These are phyloP conservation scores for Drosophila melanogaster DNA, from an alignment of 1,140 invertebrate species.

Conservation along the genomic window Release_6_plus_ISO1_MT NT_037436.4:13934501-13935000, in stretches of 20 bases:
- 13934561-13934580: conserved; percentile 57
- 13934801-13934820: too few relatives aligned
- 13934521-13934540: conserved; percentile 48
- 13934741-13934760: too few relatives aligned
- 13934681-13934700: not conserved
- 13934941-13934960: conserved; percentile 30
- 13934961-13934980: conserved; percentile 24
- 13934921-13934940: conserved; percentile 31
- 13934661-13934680: conserved; percentile 2
- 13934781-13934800: not conserved
- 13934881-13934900: conserved; percentile 14
- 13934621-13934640: conserved; percentile 43
- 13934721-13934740: too few relatives aligned
- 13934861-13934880: not conserved
- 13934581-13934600: conserved; percentile 62
- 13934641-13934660: conserved; percentile 33
- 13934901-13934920: conserved; percentile 13
- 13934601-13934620: conserved; percentile 44
- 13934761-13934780: too few relatives aligned
- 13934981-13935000: conserved; percentile 25
- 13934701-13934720: too few relatives aligned
- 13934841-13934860: not conserved
- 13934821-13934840: too few relatives aligned
- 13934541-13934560: conserved; percentile 65
- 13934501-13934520: conserved; percentile 68